Evolutionary conservation across 1,140 invertebrate species (phyloP).

Genomic region (Hypothenemus hampei): DNA sequence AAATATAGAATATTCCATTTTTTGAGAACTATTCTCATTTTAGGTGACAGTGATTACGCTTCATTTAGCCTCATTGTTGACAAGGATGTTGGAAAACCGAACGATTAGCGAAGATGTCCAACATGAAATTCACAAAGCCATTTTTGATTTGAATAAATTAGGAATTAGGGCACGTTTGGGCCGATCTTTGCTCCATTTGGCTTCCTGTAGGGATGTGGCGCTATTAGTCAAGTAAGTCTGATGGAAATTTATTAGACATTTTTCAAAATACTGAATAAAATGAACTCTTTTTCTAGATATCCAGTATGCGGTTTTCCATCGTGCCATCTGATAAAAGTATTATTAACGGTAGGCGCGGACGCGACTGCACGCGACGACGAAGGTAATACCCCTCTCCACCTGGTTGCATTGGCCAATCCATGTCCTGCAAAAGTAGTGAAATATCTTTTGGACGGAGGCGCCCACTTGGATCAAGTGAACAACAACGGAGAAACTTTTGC

Average conservation of each 20-base stretch:
- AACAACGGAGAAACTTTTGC: conserved; percentile 71
- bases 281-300: conserved; percentile 46
- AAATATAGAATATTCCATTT: background rate
- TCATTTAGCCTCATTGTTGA: conserved; percentile 71
- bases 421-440: conserved; percentile 62
- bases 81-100: conserved; percentile 56
- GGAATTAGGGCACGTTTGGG: conserved; percentile 63
- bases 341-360: conserved; percentile 78
- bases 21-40: background rate
- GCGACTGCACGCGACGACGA: conserved; percentile 68
- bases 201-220: conserved; percentile 56
- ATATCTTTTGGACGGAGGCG: conserved; percentile 68
- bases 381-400: conserved; percentile 78
- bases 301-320: conserved; percentile 72
- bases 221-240: conserved; percentile 51
- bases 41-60: conserved; percentile 76
- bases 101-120: conserved; percentile 51
- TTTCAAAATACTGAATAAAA: no score
- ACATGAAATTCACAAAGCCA: conserved; percentile 55
- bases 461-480: conserved; percentile 86
- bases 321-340: conserved; percentile 64
- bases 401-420: conserved; percentile 61
- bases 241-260: no score
- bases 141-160: conserved; percentile 71
- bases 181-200: conserved; percentile 77